Percentiles rank a stretch among this genome's conserved stretches.
phyloP scores from a whole-genome alignment of 2,113 vertebrate species.

The Dicrurus megarhynchus region DNA sequence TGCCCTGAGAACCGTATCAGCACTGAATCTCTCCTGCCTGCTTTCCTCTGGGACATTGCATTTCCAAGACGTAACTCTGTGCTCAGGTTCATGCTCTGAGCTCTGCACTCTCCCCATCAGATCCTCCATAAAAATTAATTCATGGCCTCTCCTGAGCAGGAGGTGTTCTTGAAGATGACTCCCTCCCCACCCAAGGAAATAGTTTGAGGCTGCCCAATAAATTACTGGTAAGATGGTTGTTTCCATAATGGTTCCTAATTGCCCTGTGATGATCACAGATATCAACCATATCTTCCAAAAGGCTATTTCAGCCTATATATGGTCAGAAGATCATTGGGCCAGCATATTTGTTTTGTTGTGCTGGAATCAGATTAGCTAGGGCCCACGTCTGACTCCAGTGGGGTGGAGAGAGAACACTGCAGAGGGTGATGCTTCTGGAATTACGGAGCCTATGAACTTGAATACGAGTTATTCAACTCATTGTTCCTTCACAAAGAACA shows the following conservation, averaged over 20 bases:
- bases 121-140: background rate
- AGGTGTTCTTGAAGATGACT: background rate
- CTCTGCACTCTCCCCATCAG: background rate
- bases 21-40: background rate
- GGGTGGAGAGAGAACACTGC: background rate
- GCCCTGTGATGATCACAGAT: constrained; percentile 46
- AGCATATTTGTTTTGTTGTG: constrained; percentile 62
- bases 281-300: constrained; percentile 52
- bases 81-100: background rate
- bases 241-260: constrained; percentile 42
- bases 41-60: background rate
- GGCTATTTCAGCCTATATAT: constrained; percentile 65
- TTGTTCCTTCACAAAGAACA: background rate
- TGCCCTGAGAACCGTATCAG: background rate
- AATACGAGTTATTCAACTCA: background rate
- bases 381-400: constrained; percentile 18
- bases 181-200: background rate
- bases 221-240: background rate
- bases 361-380: constrained; percentile 55
- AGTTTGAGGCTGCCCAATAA: background rate
- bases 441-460: background rate
- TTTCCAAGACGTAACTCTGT: background rate
- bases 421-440: constrained; percentile 10
- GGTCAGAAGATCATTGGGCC: constrained; percentile 42
- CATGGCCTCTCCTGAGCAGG: background rate